These are phyloP conservation scores for Ornithoptera alexandrae DNA, from an alignment of 2,888 invertebrate species.

Conservation along the genomic window DNA sequence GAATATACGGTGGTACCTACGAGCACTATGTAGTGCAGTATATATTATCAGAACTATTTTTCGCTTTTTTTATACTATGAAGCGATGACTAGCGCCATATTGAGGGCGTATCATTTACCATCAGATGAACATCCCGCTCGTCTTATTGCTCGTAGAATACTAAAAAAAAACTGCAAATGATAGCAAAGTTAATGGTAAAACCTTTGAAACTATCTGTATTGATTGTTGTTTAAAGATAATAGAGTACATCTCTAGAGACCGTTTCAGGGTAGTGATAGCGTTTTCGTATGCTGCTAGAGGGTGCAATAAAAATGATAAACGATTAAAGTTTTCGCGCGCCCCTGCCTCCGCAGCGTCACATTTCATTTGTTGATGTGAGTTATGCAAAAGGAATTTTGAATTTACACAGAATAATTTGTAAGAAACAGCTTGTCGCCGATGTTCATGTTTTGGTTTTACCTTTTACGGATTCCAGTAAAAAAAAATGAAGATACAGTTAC, in stretches of 20 bases:
- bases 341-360: constrained; percentile 34
- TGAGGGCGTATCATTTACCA: too few species aligned
- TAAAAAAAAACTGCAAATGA: neutral
- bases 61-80: too few species aligned
- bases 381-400: constrained; percentile 28
- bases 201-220: constrained; percentile 15
- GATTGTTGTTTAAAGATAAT: constrained; percentile 28
- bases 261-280: constrained; percentile 32
- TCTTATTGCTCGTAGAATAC: too few species aligned
- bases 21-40: too few species aligned
- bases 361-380: constrained; percentile 39
- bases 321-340: constrained; percentile 41
- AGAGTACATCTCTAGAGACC: constrained; percentile 27
- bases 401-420: constrained; percentile 15
- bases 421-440: neutral
- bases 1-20: too few species aligned
- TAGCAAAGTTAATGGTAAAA: constrained; percentile 2
- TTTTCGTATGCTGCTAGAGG: constrained; percentile 37
- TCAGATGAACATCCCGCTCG: too few species aligned
- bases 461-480: too few species aligned
- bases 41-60: too few species aligned
- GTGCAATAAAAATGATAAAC: constrained; percentile 54
- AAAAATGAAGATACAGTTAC: too few species aligned
- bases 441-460: neutral
- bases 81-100: too few species aligned